Evolutionary conservation across 1,140 invertebrate species (phyloP).

Genomic region (Philotrypesis tridentata): DNA sequence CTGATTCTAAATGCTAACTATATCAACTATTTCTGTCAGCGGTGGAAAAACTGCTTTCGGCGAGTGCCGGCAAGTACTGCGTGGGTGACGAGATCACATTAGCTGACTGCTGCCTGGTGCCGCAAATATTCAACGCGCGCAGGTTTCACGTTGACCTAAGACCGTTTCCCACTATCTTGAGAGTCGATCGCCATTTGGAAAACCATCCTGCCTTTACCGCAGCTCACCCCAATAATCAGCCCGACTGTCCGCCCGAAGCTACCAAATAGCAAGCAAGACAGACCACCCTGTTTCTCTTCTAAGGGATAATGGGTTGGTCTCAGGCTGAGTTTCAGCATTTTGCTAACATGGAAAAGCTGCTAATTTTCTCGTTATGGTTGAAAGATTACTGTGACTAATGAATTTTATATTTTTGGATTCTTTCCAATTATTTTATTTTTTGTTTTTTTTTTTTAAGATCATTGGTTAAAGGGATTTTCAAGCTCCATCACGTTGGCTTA

Average conservation of each 20-base stretch:
- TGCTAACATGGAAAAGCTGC: background rate
- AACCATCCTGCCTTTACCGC: conserved; percentile 90
- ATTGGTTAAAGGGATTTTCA: conserved; percentile 39
- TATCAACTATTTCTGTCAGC: conserved; percentile 73
- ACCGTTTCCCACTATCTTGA: conserved; percentile 90
- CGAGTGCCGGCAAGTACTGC: conserved; percentile 93
- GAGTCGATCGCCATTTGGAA: conserved; percentile 90
- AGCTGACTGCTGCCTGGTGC: conserved; percentile 95
- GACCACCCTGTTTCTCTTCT: conserved; percentile 74
- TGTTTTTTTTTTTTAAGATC: background rate
- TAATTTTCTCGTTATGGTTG: too few species aligned
- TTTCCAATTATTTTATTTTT: background rate
- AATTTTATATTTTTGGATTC: conserved; percentile 26
- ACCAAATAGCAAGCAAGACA: conserved; percentile 80
- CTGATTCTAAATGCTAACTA: background rate
- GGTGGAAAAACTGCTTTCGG: conserved; percentile 88
- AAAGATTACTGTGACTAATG: conserved; percentile 20
- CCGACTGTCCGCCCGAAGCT: conserved; percentile 91
- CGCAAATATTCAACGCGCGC: conserved; percentile 93
- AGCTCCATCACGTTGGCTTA: conserved; percentile 58
- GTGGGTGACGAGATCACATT: conserved; percentile 94
- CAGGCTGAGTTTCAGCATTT: background rate
- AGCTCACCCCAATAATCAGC: conserved; percentile 91
- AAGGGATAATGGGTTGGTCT: conserved; percentile 53
- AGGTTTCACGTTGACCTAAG: conserved; percentile 94